phyloP scores from a whole-genome alignment of 30 jellyfish, hydroid and myxozoan genomes.

The Morbakka virulenta region DNA sequence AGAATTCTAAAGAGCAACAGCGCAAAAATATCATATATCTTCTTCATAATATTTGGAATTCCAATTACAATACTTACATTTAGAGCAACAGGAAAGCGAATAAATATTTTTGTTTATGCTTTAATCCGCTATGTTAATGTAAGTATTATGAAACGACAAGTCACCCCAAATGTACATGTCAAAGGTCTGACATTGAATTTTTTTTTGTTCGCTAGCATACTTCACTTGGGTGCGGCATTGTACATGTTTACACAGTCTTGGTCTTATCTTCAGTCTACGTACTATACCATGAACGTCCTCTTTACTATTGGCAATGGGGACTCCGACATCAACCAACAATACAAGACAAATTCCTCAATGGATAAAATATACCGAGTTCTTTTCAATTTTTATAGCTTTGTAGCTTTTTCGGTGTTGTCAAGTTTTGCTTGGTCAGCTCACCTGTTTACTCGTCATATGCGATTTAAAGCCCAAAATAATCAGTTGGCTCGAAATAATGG shows the following conservation, averaged over 20 bases:
- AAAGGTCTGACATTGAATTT: slow-evolving; percentile 77
- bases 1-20: slow-evolving; percentile 61
- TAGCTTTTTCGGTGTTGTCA: slow-evolving; percentile 75
- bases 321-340: slow-evolving; percentile 39
- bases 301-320: slow-evolving; percentile 93
- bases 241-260: slow-evolving; percentile 84
- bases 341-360: slow-evolving; percentile 55
- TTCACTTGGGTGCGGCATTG: slow-evolving; percentile 50
- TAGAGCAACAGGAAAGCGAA: slow-evolving; percentile 98
- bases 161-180: slow-evolving; percentile 85
- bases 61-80: slow-evolving; percentile 84
- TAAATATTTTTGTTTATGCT: slow-evolving; percentile 79
- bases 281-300: slow-evolving; percentile 65
- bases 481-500: slow-evolving; percentile 84
- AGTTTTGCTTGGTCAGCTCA: slow-evolving; percentile 96
- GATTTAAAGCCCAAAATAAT: slow-evolving; percentile 96
- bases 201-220: slow-evolving; percentile 49
- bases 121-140: slow-evolving; percentile 89
- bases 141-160: slow-evolving; percentile 76
- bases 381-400: slow-evolving; percentile 60
- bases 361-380: slow-evolving; percentile 77
- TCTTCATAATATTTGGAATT: slow-evolving; percentile 83
- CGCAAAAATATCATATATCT: slow-evolving; percentile 82
- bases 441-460: slow-evolving; percentile 96
- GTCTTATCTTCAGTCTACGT: slow-evolving; percentile 59